Base-by-base conservation (phyloP, 2,113 vertebrate genomes). In the Argyrosomus japonicus region DNA sequence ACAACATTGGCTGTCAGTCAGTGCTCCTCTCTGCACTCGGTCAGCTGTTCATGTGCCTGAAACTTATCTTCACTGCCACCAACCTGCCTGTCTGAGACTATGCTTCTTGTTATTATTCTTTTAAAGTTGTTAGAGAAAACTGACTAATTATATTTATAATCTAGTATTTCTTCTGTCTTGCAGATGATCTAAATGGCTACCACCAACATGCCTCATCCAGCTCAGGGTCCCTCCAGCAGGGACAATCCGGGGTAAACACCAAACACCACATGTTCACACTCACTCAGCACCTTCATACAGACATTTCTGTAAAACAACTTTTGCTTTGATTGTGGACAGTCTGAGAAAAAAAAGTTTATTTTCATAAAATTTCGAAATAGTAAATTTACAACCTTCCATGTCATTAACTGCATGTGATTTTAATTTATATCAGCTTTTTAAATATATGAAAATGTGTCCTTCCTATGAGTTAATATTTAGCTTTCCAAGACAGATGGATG, bases 121-220 rank as follows among this genome's bases (percentile, higher is more conserved):
- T 60, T 58, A 51, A 13, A 25, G 18, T 19, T 9, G 3, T 53
- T 25, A 23, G 18, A 67, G 9, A 75, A 25, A 19, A 3, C 4
- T 47, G 6, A 5, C 3, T 19, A 17, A 56, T 74, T 56, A 1
- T 64, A 7, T 62, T 68, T 36, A 50, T 73, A 54, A 77, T 71
- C 47, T 45, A 48, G 7, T 78, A 11, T 51, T 77, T 6, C 17
- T 57, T 75, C 0, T 87, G 32, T 93, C 56, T 94, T 91, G n/a
- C 90, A 94, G 93, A 93, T 79, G 91, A 93, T 58, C 3, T 84
- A 1, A 92, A 93, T 80, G 92, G 88, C 69, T 92, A 91, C 86
- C 29, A 80, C 29, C 84, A 87, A 32, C 75, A 89, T 12, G 53
- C 45, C 48, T 83, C 87, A 6, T 61, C 84, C 25, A 86, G 80